Base-by-base conservation (phyloP, 2,888 invertebrate genomes). In the Ceriagrion tenellum region DNA sequence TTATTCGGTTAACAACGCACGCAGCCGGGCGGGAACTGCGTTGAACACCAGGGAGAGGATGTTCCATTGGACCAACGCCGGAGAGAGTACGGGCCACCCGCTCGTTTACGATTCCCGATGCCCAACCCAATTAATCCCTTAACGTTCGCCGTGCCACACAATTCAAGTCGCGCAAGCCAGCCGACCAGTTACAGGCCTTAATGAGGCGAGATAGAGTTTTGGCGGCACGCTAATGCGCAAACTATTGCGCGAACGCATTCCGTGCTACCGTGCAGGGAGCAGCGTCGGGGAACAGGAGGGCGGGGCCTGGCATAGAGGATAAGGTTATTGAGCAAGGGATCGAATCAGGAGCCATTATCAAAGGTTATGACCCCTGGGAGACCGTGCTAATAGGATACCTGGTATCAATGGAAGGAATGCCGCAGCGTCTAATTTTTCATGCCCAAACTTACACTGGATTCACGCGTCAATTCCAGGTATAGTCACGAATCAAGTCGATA, bases 131-230 rank as follows among this genome's bases (percentile, higher is more conserved):
- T 81, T 89, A 89, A 55, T 26, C 55, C 89, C 55, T 26, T 89
- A n/a, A 47, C 55, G 89, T 55, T 23, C 55, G 89, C n/a, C 35
- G 8, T 20, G 47, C 20, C 40, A 26, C 89, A 89, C 55, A 26
- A 55, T 89, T 55, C 89, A 55, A 55, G 55, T 26, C 26, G 18
- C 23, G 26, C 47, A 47, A 18, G 88, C 10, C 26, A 47, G 20
- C 40, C 88, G 40, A 8, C 55, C 18, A 20, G 20, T 20, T 59
- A 47, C 20, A 26, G 55, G 89, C 89, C 55, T 26, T 89, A 89
- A 89, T 55, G 89, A 55, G 89, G 89, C 55, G 89, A 89, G 89
- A 89, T 89, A 55, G 23, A 26, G 55, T 47, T 81, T 89, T 89
- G 89, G 55, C 89, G 40, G 55, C 89, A 55, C 26, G 16, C 20